Percentiles rank a stretch among this genome's conserved stretches.
Evolutionary conservation across 2,888 invertebrate species (phyloP).

Genomic region (Agrotis ipsilon): DNA sequence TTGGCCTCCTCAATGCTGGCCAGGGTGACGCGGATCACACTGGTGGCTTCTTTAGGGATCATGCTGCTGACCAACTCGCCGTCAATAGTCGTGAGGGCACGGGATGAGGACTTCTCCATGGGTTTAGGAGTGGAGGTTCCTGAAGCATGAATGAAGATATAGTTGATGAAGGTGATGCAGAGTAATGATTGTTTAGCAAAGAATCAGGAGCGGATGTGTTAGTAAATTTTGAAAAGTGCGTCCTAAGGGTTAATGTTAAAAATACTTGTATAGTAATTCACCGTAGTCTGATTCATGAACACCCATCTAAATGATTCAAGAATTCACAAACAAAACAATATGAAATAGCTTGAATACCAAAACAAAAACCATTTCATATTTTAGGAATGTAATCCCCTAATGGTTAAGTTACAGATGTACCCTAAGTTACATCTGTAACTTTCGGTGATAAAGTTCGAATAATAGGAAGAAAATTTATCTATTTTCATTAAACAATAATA

Average conservation of each 20-base stretch:
- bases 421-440: too few relatives aligned
- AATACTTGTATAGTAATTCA: background rate
- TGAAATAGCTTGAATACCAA: too few relatives aligned
- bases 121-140: constrained; percentile 87
- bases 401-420: too few relatives aligned
- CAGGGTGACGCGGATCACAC: constrained; percentile 94
- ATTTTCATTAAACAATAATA: background rate
- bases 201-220: constrained; percentile 8
- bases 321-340: too few relatives aligned
- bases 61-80: constrained; percentile 88
- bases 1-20: constrained; percentile 95
- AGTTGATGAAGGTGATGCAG: background rate
- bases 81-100: constrained; percentile 85
- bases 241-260: constrained; percentile 11
- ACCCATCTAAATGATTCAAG: too few relatives aligned
- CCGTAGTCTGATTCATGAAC: too few relatives aligned
- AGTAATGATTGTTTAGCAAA: constrained; percentile 3
- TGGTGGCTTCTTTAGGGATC: constrained; percentile 91
- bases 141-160: constrained; percentile 52
- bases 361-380: too few relatives aligned
- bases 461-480: too few relatives aligned
- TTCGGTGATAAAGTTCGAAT: too few relatives aligned
- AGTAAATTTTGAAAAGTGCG: constrained; percentile 46
- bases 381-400: too few relatives aligned
- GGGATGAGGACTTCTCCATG: constrained; percentile 81